These are phyloP conservation scores for Pristiophorus japonicus DNA, from an alignment of 2,113 vertebrate genomes.

Conservation along the genomic window DNA sequence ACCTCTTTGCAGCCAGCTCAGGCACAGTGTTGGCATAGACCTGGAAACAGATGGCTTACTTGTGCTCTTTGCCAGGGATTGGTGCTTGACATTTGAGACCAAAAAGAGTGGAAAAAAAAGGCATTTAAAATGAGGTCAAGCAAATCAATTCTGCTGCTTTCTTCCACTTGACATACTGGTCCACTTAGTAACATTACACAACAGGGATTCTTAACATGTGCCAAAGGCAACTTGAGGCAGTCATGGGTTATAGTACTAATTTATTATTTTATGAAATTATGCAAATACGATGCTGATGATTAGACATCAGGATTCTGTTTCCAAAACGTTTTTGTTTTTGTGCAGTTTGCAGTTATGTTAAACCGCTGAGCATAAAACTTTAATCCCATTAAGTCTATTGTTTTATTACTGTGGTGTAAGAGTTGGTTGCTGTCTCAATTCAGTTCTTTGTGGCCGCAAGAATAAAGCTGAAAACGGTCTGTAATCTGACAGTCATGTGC, in stretches of 20 bases:
- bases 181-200: not conserved
- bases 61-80: conserved; percentile 4
- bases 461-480: not conserved
- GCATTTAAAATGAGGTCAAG: conserved; percentile 23
- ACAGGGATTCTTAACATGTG: conserved; percentile 13
- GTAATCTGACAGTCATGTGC: not conserved
- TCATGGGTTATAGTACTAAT: not conserved
- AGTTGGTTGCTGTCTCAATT: not conserved
- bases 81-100: not conserved
- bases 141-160: conserved; percentile 6
- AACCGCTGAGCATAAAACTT: not conserved
- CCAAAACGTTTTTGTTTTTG: not conserved
- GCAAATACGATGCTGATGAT: not conserved
- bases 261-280: not conserved
- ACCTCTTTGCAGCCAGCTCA: not conserved
- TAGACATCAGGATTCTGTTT: not conserved
- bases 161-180: conserved; percentile 17
- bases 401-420: not conserved
- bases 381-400: not conserved
- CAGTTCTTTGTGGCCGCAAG: not conserved
- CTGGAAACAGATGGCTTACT: conserved; percentile 12
- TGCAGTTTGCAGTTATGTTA: not conserved
- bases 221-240: not conserved
- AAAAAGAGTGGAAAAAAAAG: not conserved
- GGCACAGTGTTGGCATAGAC: not conserved